Conservation (phyloP, 2,797 vertebrate species). For the Sebastes hopkinsi region DNA sequence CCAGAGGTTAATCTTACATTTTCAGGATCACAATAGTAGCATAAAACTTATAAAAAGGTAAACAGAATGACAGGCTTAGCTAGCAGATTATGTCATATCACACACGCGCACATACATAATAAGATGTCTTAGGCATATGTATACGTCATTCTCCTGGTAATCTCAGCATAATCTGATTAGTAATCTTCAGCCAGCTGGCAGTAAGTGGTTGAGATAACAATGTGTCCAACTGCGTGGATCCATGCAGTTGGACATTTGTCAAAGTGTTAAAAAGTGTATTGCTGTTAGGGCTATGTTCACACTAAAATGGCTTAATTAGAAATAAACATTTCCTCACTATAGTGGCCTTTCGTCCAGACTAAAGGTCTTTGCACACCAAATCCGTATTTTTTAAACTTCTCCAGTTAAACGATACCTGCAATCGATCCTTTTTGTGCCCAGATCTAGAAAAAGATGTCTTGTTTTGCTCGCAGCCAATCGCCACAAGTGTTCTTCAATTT, state of each 20-base stretch:
- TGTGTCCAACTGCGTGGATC: background rate
- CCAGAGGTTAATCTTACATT: background rate
- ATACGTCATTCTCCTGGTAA: constrained; percentile 36
- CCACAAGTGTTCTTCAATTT: too few relatives aligned
- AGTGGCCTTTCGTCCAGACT: background rate
- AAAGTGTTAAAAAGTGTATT: too few relatives aligned
- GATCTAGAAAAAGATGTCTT: too few relatives aligned
- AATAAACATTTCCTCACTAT: too few relatives aligned
- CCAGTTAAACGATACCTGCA: too few relatives aligned
- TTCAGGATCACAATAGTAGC: background rate
- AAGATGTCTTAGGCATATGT: constrained; percentile 13
- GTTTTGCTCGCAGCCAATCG: too few relatives aligned
- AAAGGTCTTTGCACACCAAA: background rate
- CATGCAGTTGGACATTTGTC: background rate
- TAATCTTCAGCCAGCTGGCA: constrained; percentile 37
- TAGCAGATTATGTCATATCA: constrained; percentile 3
- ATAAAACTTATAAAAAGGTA: background rate
- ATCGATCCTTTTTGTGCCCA: too few relatives aligned
- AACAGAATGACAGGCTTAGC: background rate
- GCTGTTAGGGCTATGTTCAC: background rate
- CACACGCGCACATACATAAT: constrained; percentile 1
- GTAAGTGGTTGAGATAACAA: constrained; percentile 55
- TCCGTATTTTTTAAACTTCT: too few relatives aligned
- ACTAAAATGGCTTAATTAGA: background rate
- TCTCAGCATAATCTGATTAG: constrained; percentile 63